A percentile compares a stretch with the other conserved stretches of the same genome.
These are phyloP conservation scores for Daphoenositta chrysoptera DNA, from an alignment of 2,113 vertebrate genomes.

Conservation along the genomic window DNA sequence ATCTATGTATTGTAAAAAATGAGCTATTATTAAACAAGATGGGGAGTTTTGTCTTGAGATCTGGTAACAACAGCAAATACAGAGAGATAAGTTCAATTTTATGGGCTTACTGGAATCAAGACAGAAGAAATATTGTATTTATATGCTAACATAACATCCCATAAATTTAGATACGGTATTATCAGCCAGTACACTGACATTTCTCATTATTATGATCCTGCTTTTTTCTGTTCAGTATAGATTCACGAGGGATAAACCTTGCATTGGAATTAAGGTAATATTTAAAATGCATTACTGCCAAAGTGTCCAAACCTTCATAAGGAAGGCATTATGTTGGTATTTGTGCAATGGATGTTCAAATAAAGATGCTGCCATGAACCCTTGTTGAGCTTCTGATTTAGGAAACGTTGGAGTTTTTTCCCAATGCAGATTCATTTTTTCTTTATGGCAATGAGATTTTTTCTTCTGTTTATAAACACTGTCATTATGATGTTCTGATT, in stretches of 20 bases:
- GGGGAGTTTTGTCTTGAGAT: neutral
- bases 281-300: neutral
- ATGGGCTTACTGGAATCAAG: neutral
- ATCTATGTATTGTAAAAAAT: neutral
- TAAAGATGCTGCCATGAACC: neutral
- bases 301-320: neutral
- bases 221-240: neutral
- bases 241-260: neutral
- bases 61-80: neutral
- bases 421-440: neutral
- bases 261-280: neutral
- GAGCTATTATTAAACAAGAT: neutral
- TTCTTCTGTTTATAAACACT: neutral
- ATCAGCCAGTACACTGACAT: neutral
- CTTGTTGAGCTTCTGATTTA: neutral
- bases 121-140: slow-evolving; percentile 11
- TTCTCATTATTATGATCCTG: neutral
- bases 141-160: neutral
- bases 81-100: neutral
- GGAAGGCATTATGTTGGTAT: neutral
- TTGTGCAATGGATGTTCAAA: neutral
- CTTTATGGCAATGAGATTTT: neutral
- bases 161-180: neutral
- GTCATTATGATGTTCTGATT: neutral
- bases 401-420: neutral